Evolutionary conservation across 2,113 vertebrate species (phyloP).

Genomic region (Gymnocephalus cernua): DNA sequence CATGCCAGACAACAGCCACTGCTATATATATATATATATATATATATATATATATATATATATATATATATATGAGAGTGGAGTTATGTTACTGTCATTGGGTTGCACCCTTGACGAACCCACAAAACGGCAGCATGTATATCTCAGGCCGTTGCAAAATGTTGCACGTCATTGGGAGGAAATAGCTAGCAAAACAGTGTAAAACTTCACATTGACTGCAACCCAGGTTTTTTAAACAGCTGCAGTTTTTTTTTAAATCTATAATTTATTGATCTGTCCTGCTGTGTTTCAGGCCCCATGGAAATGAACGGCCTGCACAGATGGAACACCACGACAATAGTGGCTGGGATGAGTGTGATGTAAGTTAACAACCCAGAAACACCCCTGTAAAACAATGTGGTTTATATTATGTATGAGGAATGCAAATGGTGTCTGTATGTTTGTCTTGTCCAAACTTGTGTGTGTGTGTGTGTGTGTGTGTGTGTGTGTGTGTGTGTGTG

Average conservation of each 20-base stretch:
- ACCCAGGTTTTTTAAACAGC: background rate
- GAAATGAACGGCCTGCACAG: slow-evolving; percentile 57
- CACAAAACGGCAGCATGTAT: background rate
- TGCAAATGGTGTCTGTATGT: background rate
- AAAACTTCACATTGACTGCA: background rate
- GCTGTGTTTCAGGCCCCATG: slow-evolving; percentile 66
- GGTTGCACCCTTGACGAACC: background rate
- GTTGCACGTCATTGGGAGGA: background rate
- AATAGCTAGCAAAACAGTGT: background rate
- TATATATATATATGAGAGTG: too few species aligned
- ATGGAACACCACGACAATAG: slow-evolving; percentile 74
- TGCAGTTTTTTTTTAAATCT: background rate
- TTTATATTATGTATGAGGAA: background rate
- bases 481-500: too few species aligned
- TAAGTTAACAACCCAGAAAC: slow-evolving; percentile 66
- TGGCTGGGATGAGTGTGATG: slow-evolving; percentile 84
- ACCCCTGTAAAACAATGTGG: background rate
- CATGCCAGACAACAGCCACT: background rate
- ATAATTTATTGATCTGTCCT: slow-evolving; percentile 1
- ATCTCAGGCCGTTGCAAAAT: slow-evolving; percentile 24
- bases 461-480: too few species aligned
- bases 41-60: too few species aligned
- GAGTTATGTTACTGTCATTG: background rate
- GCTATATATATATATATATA: background rate
- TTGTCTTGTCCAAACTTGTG: background rate